A percentile compares a stretch with the other conserved stretches of the same genome.
Evolutionary conservation across 2,797 vertebrate genomes (phyloP).

Genomic region (Atherinosoma microstoma): DNA sequence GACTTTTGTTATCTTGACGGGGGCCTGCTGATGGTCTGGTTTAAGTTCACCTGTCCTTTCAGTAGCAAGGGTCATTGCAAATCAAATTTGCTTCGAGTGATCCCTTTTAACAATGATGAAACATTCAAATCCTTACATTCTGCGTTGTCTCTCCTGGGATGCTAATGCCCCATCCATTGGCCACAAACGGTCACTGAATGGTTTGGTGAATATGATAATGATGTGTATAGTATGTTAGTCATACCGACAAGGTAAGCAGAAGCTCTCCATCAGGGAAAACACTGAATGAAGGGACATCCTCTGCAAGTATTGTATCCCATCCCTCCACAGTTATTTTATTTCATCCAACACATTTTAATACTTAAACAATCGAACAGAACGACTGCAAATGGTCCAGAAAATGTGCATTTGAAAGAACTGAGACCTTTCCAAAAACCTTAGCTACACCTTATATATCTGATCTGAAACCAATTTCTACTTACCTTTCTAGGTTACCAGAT

Average conservation of each 20-base stretch:
- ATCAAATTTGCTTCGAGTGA: constrained; percentile 4
- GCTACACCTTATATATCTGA: background rate
- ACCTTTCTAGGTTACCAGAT: background rate
- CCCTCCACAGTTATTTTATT: background rate
- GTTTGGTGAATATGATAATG: background rate
- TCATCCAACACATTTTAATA: too few relatives aligned
- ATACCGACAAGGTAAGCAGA: background rate
- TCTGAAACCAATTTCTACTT: background rate
- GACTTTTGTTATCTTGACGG: background rate
- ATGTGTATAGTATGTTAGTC: background rate
- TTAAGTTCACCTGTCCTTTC: background rate
- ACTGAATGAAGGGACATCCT: background rate
- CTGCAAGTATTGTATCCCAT: background rate
- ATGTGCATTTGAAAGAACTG: background rate
- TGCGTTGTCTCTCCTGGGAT: background rate
- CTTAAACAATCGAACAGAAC: background rate
- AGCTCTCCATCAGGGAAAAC: background rate
- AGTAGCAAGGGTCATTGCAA: background rate
- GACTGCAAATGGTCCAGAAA: background rate
- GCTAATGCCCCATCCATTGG: background rate
- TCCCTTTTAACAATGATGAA: background rate
- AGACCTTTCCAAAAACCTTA: background rate
- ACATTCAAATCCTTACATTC: background rate
- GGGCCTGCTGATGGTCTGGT: background rate
- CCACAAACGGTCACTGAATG: background rate